Percentiles rank a stretch among this genome's conserved stretches.
Conservation (phyloP, 2,888 invertebrate genomes). For the Liodrosophila aerea region DNA sequence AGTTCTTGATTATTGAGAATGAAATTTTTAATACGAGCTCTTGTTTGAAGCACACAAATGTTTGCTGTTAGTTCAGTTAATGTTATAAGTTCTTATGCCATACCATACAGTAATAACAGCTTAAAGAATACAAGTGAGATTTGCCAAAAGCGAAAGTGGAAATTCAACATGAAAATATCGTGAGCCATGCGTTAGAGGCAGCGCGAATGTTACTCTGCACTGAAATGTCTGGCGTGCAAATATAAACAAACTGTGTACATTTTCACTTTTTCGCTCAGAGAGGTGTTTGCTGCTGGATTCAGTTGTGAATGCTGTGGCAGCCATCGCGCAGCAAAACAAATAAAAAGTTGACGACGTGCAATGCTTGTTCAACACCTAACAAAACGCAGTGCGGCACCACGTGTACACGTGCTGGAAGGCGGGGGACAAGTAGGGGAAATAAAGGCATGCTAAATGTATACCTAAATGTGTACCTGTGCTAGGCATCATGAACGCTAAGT, state of each 20-base stretch:
- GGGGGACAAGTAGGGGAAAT: slow-evolving; percentile 5
- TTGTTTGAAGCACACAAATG: no score
- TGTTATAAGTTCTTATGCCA: slow-evolving; percentile 14
- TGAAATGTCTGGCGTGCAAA: slow-evolving; percentile 51
- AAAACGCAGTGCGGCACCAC: slow-evolving; percentile 19
- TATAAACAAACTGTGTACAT: slow-evolving; percentile 65
- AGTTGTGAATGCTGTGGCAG: slow-evolving; percentile 4
- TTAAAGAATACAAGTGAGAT: slow-evolving; percentile 7
- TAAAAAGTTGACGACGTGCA: slow-evolving; percentile 69
- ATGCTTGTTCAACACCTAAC: slow-evolving; percentile 52
- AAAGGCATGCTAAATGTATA: slow-evolving; percentile 15
- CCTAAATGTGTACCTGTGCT: slow-evolving; percentile 3
- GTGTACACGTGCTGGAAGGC: background rate
- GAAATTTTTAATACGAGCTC: no score
- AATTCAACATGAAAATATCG: slow-evolving; percentile 65
- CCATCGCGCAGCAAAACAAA: slow-evolving; percentile 49
- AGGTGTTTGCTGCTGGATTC: slow-evolving; percentile 12
- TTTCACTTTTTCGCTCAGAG: slow-evolving; percentile 63
- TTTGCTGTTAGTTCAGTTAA: no score
- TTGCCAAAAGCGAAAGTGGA: slow-evolving; percentile 68
- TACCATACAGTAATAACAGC: slow-evolving; percentile 10
- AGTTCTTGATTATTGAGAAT: no score
- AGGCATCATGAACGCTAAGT: slow-evolving; percentile 36
- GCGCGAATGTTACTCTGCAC: slow-evolving; percentile 18
- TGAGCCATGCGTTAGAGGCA: slow-evolving; percentile 40